Conservation (phyloP, 2,888 invertebrate genomes). For the Ypsolopha sequella region DNA sequence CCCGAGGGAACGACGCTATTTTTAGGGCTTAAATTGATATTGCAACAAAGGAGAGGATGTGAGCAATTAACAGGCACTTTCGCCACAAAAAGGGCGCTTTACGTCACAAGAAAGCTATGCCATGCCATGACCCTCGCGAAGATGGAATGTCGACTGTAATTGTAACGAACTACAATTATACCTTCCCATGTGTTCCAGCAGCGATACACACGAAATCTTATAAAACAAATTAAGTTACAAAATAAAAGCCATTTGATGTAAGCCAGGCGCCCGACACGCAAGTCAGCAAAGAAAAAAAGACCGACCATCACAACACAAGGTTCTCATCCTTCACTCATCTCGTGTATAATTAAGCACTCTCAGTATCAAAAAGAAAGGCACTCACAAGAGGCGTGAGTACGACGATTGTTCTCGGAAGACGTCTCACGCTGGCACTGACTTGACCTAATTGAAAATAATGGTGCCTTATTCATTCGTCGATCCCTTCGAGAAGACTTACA, state of each 20-base stretch:
- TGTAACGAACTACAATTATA: neutral
- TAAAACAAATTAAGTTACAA: conserved; percentile 42
- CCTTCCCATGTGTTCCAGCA: neutral
- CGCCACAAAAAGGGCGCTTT: conserved; percentile 31
- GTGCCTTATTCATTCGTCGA: conserved; percentile 51
- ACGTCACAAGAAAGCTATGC: conserved; percentile 12
- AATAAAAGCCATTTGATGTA: conserved; percentile 26
- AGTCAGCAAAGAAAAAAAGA: conserved; percentile 25
- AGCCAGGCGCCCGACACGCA: conserved; percentile 16
- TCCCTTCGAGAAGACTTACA: conserved; percentile 44
- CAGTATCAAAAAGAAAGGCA: conserved; percentile 57
- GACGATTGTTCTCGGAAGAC: conserved; percentile 60
- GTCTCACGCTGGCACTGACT: conserved; percentile 50
- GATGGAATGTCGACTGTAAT: neutral
- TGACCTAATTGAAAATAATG: conserved; percentile 70
- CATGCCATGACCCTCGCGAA: neutral
- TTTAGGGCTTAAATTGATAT: conserved; percentile 64
- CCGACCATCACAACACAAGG: conserved; percentile 27
- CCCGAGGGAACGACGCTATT: conserved; percentile 54
- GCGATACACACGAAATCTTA: conserved; percentile 16
- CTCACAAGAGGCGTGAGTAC: conserved; percentile 55
- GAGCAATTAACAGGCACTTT: conserved; percentile 62
- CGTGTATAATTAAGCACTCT: conserved; percentile 54
- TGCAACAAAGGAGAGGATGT: conserved; percentile 64
- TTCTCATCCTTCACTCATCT: conserved; percentile 41